Base-by-base conservation (phyloP, 2,113 vertebrate genomes). In the Psittacus erithacus region DNA sequence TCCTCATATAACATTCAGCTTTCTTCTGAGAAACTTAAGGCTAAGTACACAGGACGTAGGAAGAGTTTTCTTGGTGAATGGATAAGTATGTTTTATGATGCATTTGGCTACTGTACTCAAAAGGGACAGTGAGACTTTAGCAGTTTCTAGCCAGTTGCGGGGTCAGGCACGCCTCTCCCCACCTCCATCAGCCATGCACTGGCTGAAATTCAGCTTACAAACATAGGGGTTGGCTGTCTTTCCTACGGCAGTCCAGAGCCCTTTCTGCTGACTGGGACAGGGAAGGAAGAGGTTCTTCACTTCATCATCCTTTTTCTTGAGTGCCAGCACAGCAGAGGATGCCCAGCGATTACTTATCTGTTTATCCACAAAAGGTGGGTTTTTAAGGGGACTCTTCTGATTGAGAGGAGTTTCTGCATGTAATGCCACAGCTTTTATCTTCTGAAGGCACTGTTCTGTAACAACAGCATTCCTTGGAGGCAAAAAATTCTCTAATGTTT, bases 341-440 rank as follows among this genome's bases (percentile, higher is more conserved):
- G 49, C 38, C 22, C 77, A 87, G 74, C 41, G 50, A 13, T 20
- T 4, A 4, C 46, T 28, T 27, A 1, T 35, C 60, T 60, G 23
- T 55, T 67, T 63, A 63, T 53, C 38, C 67, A 69, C 38, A 49
- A 79, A 92, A 94, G 81, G 86, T 70, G 91, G 85, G 74, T 82
- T 85, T 92, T 74, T 77, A 50, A 77, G 64, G 57, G n/a, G 49
- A 80, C 79, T 39, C 17, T 73, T 88, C 50, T 82, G 62, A 20
- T 17, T 76, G 59, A 75, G 69, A 78, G 27, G 13, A 75, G 38
- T 46, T 50, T 84, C 7, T 41, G 35, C 17, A 16, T 53, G 19
- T 49, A 79, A 62, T 49, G 53, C 16, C 10, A 29, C n/a, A 78
- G 62, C 38, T 90, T 94, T 94, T 82, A 27, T 76, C 77, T 89